phyloP scores from a whole-genome alignment of 2,888 invertebrate genomes.

The Agrotis ipsilon region DNA sequence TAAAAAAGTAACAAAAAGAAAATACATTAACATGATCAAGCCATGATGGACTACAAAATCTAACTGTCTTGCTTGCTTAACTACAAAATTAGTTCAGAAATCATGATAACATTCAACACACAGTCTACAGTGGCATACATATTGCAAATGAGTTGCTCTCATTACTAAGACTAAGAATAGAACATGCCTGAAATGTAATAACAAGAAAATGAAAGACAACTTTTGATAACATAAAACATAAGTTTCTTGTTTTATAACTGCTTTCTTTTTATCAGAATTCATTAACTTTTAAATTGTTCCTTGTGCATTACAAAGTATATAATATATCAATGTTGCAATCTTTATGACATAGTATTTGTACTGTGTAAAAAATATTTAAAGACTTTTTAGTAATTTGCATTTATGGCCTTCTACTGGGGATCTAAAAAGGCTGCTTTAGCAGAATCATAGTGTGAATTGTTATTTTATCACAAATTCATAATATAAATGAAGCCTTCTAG shows the following conservation, averaged over 20 bases:
- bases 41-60: slow-evolving; percentile 27
- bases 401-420: no score
- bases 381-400: no score
- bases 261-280: slow-evolving; percentile 6
- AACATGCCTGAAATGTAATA: not conserved
- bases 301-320: not conserved
- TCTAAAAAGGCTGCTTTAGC: no score
- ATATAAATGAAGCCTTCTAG: no score
- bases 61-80: slow-evolving; percentile 39
- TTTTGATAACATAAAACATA: not conserved
- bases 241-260: not conserved
- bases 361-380: no score
- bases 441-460: no score
- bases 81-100: slow-evolving; percentile 32
- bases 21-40: slow-evolving; percentile 20
- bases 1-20: slow-evolving; percentile 4
- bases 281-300: not conserved
- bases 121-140: slow-evolving; percentile 8
- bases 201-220: not conserved
- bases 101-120: slow-evolving; percentile 29
- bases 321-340: not conserved
- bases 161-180: slow-evolving; percentile 2
- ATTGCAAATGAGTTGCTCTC: slow-evolving; percentile 20
- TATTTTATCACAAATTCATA: no score
- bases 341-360: no score